Evolutionary conservation across 2,113 vertebrate species (phyloP).

Genomic region (Calonectris borealis): DNA sequence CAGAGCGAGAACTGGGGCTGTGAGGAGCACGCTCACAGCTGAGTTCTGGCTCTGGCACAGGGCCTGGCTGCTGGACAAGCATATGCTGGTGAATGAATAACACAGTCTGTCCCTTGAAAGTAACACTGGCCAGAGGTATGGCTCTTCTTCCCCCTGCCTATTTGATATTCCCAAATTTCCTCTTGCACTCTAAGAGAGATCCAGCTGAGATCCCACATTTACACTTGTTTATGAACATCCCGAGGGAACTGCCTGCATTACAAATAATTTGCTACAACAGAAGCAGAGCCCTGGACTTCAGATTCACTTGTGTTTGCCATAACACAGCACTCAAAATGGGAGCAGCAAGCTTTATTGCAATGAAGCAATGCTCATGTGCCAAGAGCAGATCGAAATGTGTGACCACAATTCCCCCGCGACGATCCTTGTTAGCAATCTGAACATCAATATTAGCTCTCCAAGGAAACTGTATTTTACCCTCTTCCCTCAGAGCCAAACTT

Average conservation of each 20-base stretch:
- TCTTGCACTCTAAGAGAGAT: background rate
- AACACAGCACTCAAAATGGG: background rate
- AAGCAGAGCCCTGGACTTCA: background rate
- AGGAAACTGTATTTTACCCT: background rate
- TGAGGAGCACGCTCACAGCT: background rate
- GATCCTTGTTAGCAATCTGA: background rate
- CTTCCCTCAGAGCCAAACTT: background rate
- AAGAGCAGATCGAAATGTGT: background rate
- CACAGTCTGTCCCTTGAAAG: background rate
- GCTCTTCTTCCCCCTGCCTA: background rate
- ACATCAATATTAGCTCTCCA: background rate
- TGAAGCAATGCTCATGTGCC: background rate
- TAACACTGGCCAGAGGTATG: too few species aligned
- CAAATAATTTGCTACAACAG: too few species aligned
- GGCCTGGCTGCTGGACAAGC: background rate
- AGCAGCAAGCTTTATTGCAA: background rate
- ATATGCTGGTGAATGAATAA: background rate
- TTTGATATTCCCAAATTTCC: background rate
- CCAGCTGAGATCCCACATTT: background rate
- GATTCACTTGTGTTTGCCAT: background rate
- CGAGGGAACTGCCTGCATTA: background rate
- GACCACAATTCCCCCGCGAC: accelerated
- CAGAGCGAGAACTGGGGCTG: background rate
- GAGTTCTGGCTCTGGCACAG: background rate
- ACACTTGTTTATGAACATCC: background rate